phyloP scores from a whole-genome alignment of 23 tunicate species.

The Halocynthia roretzi region DNA sequence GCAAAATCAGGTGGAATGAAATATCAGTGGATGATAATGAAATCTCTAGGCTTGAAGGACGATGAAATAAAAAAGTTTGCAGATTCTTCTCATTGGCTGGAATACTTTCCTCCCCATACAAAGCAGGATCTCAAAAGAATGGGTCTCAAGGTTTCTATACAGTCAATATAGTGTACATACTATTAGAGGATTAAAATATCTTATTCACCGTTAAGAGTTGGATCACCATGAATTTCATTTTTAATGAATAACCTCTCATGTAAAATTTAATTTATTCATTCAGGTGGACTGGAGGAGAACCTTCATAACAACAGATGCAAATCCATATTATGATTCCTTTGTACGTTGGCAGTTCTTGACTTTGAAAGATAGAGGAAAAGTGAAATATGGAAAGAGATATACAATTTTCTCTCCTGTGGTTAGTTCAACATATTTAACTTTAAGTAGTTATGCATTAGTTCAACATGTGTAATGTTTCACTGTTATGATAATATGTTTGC shows the following conservation, averaged over 20 bases:
- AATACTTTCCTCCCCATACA: slow-evolving; percentile 86
- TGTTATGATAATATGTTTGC: too few relatives aligned
- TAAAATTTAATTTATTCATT: too few relatives aligned
- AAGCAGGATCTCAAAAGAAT: slow-evolving; percentile 60
- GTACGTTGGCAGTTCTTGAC: slow-evolving; percentile 95
- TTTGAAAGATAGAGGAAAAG: slow-evolving; percentile 74
- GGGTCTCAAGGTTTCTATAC: slow-evolving; percentile 63
- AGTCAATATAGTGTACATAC: neutral
- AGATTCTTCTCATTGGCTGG: slow-evolving; percentile 74
- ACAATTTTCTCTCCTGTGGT: slow-evolving; percentile 94
- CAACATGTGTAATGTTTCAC: neutral
- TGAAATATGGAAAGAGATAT: slow-evolving; percentile 84
- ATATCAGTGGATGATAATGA: slow-evolving; percentile 99
- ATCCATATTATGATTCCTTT: slow-evolving; percentile 95
- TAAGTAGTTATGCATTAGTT: neutral
- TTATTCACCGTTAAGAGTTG: neutral
- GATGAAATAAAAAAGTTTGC: slow-evolving; percentile 82
- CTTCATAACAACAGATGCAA: slow-evolving; percentile 92
- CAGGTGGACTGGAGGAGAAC: slow-evolving; percentile 90
- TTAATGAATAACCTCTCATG: neutral
- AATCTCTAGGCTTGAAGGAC: slow-evolving; percentile 68
- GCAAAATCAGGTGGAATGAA: slow-evolving; percentile 74
- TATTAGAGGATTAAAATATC: too few relatives aligned
- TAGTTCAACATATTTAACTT: neutral
- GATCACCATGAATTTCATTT: neutral